A percentile compares a stretch with the other conserved stretches of the same genome.
Conservation (phyloP, 2,797 vertebrate species). For the Hydrolagus colliei region DNA sequence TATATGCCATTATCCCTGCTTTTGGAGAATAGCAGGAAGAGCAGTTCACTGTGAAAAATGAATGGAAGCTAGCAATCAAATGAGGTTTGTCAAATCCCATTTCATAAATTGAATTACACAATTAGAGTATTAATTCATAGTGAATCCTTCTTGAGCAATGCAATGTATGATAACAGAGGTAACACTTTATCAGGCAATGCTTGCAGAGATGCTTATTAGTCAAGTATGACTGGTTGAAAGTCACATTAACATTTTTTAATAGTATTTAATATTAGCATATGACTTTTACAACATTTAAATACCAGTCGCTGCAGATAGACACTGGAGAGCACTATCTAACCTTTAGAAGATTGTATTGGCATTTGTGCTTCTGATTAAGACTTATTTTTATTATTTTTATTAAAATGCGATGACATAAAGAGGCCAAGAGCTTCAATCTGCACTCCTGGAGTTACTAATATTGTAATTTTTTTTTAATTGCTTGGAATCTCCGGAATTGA, state of each 20-base stretch:
- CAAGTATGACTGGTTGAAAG: not conserved
- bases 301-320: not conserved
- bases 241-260: slow-evolving; percentile 3
- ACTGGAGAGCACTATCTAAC: too few species aligned
- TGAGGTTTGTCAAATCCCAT: not conserved
- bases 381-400: too few species aligned
- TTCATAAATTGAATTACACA: not conserved
- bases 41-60: not conserved
- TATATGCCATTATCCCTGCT: not conserved
- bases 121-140: not conserved
- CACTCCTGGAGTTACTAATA: too few species aligned
- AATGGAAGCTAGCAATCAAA: not conserved
- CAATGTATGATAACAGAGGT: not conserved
- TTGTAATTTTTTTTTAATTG: too few species aligned
- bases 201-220: not conserved
- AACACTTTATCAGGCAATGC: not conserved
- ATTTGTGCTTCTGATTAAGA: too few species aligned
- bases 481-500: too few species aligned
- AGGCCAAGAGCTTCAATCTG: too few species aligned
- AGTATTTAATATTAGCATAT: not conserved
- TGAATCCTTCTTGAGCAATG: not conserved
- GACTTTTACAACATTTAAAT: not conserved
- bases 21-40: not conserved
- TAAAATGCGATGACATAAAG: too few species aligned
- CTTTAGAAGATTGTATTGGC: too few species aligned